Evolutionary conservation across 2,113 vertebrate species (phyloP), one percentile per base, ranked within the genome.

Genomic region (Hypomesus transpacificus): DNA sequence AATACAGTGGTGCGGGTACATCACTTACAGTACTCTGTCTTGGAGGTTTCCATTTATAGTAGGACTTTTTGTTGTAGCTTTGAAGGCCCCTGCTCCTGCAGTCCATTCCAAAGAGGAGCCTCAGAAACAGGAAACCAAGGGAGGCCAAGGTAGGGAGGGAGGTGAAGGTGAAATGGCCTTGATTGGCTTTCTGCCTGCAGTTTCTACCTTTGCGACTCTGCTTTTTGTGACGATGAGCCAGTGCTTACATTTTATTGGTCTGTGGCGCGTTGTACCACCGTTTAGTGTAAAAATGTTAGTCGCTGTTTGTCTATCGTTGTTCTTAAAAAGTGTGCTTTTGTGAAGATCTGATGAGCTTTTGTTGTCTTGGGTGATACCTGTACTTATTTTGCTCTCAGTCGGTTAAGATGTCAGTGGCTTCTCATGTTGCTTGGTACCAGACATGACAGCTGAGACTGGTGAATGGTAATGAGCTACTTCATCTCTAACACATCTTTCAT

Each of bases 81-180:
- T 73, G 62, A 87, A 74, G 57, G 62, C 65, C 0, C 28, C 71
- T 62, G 57, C 74, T 71, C 21, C 67, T 66, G 46, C 68, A n/a
- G 8, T 64, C 2, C 14, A 17, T 3, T 14, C 31, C 26, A 64
- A 39, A 64, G 20, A 34, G n/a, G 28, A 63, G 28, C 28, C 28
- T 31, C 14, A 9, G 26, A 63, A 39, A 17, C 61, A 63, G 28
- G 61, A 63, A 16, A 34, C 24, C 26, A 31, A 62, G 31, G 18
- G 16, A 26, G 60, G 16, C 7, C 16, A n/a, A 31, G 17, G 61
- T 63, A 11, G 22, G 58, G 20, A 60, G 13, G 13, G 58, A 14
- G 24, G 22, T 28, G 59, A 24, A 26, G 13, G 58, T 14, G 13
- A 60, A 60, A 3, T 3, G 24, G 21, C 26, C 13, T 11, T 28